Evolutionary conservation across 2,113 vertebrate species (phyloP).

Genomic region (Tachysurus fulvidraco): DNA sequence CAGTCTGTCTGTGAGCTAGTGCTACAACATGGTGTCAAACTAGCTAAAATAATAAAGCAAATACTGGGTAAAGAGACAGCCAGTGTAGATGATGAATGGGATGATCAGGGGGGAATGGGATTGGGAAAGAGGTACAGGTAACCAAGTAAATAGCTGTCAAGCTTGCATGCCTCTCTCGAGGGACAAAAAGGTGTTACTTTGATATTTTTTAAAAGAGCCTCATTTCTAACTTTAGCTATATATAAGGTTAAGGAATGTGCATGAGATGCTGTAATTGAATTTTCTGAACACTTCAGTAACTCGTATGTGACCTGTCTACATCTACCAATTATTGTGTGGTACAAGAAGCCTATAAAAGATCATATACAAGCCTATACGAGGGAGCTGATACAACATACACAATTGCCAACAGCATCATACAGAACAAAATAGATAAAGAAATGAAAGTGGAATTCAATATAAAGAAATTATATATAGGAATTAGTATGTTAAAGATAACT

Average conservation of each 20-base stretch:
- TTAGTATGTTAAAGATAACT: background rate
- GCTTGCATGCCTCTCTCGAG: conserved; percentile 1
- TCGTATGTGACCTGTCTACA: background rate
- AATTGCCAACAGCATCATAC: background rate
- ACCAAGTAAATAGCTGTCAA: conserved; percentile 35
- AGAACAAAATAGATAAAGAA: background rate
- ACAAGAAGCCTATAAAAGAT: background rate
- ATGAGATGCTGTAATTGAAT: background rate
- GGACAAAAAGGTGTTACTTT: conserved; percentile 18
- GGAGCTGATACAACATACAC: background rate
- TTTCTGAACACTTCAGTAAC: background rate
- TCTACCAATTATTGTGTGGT: background rate
- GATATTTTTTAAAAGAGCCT: background rate
- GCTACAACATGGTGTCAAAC: conserved; percentile 45
- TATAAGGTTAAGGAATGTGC: background rate
- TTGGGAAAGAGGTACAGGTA: conserved; percentile 29
- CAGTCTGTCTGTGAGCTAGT: conserved; percentile 49
- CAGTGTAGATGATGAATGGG: conserved; percentile 47
- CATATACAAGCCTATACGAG: background rate
- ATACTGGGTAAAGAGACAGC: conserved; percentile 36
- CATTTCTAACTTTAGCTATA: conserved; percentile 6
- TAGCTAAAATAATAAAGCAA: conserved; percentile 60
- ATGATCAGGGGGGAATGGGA: conserved; percentile 29
- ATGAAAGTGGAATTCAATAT: background rate
- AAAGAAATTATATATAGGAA: background rate